A percentile compares a stretch with the other conserved stretches of the same genome.
These are phyloP conservation scores for Cheumatopsyche charites DNA, from an alignment of 1,140 invertebrate genomes.

Conservation along the genomic window DNA sequence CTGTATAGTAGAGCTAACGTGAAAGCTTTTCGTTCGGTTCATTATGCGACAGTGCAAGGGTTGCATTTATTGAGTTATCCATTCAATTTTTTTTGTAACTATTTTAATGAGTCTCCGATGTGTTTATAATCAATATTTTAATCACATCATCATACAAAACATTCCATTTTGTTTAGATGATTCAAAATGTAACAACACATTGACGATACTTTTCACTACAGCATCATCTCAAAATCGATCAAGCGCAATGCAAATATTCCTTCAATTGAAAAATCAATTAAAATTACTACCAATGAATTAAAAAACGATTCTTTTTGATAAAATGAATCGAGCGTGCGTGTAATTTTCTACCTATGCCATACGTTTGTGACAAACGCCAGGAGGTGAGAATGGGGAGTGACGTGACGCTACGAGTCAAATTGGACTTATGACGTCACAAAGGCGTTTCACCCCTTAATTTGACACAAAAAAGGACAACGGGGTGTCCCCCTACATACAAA, in stretches of 20 bases:
- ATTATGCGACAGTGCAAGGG: neutral
- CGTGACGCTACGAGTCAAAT: conserved; percentile 44
- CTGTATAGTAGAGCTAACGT: neutral
- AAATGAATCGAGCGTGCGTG: neutral
- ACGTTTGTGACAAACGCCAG: neutral
- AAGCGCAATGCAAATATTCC: no score
- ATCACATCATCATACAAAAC: neutral
- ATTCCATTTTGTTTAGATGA: no score
- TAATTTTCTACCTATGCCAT: conserved; percentile 19
- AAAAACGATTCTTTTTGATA: no score
- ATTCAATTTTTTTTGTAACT: neutral
- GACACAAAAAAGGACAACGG: conserved; percentile 37
- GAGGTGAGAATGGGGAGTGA: neutral
- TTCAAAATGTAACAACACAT: no score
- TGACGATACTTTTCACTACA: no score
- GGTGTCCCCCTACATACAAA: conserved; percentile 19
- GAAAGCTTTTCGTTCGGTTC: neutral
- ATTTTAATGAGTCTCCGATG: neutral
- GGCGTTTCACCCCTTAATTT: conserved; percentile 48
- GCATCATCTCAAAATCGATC: no score
- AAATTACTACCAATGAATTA: no score
- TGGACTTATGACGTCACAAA: conserved; percentile 49
- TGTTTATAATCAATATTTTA: neutral
- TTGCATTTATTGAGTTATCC: neutral
- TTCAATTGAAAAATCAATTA: no score